These are phyloP conservation scores for Seriola quinqueradiata DNA, from an alignment of 2,113 vertebrate genomes.

Conservation along the genomic window DNA sequence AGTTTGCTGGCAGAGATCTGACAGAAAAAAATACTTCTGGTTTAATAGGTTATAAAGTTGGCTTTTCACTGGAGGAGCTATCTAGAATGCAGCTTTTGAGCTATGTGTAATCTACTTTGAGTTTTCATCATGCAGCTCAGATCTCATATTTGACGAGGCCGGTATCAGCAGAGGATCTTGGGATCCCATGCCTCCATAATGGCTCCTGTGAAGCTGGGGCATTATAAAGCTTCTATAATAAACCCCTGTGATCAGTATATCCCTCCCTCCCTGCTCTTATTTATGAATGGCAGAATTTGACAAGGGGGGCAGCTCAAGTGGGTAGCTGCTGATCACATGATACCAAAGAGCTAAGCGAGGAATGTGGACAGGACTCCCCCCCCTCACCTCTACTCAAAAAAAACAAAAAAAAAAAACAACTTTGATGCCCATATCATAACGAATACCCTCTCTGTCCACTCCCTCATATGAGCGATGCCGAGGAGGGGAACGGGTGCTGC, in stretches of 20 bases:
- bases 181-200: conserved; percentile 78
- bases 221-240: conserved; percentile 78
- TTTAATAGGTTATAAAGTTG: conserved; percentile 25
- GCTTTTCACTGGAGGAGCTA: conserved; percentile 32
- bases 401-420: conserved; percentile 84
- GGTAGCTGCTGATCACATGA: conserved; percentile 77
- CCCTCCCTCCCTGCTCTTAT: conserved; percentile 68
- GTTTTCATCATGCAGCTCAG: conserved; percentile 77
- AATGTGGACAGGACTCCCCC: conserved; percentile 86
- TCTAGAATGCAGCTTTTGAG: conserved; percentile 61
- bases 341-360: conserved; percentile 81
- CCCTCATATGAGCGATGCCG: conserved; percentile 61
- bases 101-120: conserved; percentile 68
- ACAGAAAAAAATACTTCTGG: neutral
- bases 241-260: conserved; percentile 76
- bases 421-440: conserved; percentile 93
- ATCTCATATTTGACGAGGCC: conserved; percentile 76
- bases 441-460: conserved; percentile 79
- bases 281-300: conserved; percentile 86
- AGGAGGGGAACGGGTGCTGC: conserved; percentile 47
- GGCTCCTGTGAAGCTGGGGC: conserved; percentile 71
- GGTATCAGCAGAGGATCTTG: conserved; percentile 73
- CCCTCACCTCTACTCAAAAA: conserved; percentile 37
- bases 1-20: conserved; percentile 3
- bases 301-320: conserved; percentile 70